Conservation (phyloP, 1,140 invertebrate species). For the Eulimnadia texana region DNA sequence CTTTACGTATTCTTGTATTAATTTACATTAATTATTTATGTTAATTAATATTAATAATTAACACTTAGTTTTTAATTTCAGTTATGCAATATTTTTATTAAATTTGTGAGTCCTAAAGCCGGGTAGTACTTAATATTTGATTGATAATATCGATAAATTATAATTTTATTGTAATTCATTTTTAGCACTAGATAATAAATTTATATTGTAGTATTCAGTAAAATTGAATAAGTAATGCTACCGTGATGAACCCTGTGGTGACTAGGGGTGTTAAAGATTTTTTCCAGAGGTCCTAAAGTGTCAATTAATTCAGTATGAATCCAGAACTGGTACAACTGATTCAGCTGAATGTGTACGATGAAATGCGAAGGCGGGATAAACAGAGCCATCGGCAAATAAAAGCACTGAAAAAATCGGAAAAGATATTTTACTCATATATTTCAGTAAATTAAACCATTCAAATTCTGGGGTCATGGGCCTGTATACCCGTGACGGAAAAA, state of each 20-base stretch:
- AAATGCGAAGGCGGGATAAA: slow-evolving; percentile 32
- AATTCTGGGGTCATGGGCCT: too few species aligned
- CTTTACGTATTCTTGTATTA: too few species aligned
- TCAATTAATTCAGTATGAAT: slow-evolving; percentile 36
- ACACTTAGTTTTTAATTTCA: not conserved
- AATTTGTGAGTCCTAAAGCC: too few species aligned
- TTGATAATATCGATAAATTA: not conserved
- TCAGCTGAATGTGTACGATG: slow-evolving; percentile 33
- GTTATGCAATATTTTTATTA: too few species aligned
- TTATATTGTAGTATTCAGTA: too few species aligned
- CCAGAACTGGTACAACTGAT: slow-evolving; percentile 36
- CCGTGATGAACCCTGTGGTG: slow-evolving; percentile 46
- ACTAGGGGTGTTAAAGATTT: slow-evolving; percentile 41
- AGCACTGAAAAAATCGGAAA: slow-evolving; percentile 24
- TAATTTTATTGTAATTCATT: not conserved
- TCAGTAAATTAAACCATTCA: too few species aligned
- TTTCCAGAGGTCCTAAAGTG: slow-evolving; percentile 38
- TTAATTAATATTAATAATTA: not conserved
- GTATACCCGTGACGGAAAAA: too few species aligned
- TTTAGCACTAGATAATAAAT: not conserved
- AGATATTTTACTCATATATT: too few species aligned
- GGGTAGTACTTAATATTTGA: too few species aligned
- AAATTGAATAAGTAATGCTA: not conserved
- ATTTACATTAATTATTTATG: too few species aligned
- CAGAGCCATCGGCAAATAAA: slow-evolving; percentile 34